Percentiles rank a stretch among this genome's conserved stretches.
These are phyloP conservation scores for Mus pahari DNA, from an alignment of 2,113 vertebrate genomes.

Conservation along the genomic window DNA sequence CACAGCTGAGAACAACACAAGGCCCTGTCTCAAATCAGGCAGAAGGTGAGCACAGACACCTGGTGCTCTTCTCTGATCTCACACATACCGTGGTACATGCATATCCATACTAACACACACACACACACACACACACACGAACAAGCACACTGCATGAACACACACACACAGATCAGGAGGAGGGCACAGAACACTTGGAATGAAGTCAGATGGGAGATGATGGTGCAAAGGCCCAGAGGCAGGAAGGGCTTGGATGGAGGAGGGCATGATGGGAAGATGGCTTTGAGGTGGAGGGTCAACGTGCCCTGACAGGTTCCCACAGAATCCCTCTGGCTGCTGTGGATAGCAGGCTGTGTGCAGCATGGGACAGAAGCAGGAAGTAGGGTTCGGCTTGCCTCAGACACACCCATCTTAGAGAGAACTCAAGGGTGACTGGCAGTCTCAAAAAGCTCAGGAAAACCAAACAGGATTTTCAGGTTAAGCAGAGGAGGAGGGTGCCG, in stretches of 20 bases:
- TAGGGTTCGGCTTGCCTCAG: not conserved
- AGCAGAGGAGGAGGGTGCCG: not conserved
- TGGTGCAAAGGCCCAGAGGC: conserved; percentile 43
- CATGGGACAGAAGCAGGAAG: not conserved
- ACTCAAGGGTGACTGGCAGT: not conserved
- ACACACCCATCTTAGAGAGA: conserved; percentile 14
- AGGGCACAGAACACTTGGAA: too few species aligned
- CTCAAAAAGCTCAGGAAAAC: conserved; percentile 59
- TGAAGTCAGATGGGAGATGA: not conserved
- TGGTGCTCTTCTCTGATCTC: not conserved
- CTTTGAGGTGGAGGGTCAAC: not conserved
- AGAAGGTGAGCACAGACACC: not conserved
- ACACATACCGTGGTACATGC: too few species aligned
- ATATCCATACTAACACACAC: not conserved
- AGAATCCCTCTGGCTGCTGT: not conserved
- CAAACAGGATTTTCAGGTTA: conserved; percentile 62
- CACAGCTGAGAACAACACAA: not conserved
- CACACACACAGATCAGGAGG: not conserved
- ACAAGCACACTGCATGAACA: not conserved
- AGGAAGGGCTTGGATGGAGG: not conserved
- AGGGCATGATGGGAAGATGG: not conserved
- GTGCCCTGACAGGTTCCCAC: not conserved
- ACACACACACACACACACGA: not conserved
- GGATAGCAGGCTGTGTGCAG: not conserved
- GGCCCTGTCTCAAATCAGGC: not conserved